phyloP scores from a whole-genome alignment of 2,113 vertebrate species.

The Corythornis vintsioides region DNA sequence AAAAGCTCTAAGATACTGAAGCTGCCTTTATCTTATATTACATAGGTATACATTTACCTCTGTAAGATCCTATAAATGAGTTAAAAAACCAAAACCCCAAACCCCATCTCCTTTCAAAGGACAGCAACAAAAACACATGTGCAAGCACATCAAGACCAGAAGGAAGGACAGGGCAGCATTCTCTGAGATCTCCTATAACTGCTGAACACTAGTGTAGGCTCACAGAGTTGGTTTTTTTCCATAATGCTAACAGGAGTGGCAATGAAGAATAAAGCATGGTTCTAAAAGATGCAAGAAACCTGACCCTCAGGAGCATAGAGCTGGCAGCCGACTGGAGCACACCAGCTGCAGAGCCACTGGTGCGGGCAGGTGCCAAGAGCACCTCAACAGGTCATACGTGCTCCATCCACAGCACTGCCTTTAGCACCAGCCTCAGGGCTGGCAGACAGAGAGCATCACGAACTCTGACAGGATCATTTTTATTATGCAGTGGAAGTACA shows the following conservation, averaged over 20 bases:
- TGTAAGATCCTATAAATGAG: background rate
- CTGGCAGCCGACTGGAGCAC: background rate
- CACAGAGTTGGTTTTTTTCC: background rate
- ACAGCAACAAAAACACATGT: background rate
- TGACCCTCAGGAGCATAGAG: background rate
- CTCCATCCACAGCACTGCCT: background rate
- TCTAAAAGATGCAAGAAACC: background rate
- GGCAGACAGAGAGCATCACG: background rate
- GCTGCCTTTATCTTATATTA: background rate
- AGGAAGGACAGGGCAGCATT: background rate
- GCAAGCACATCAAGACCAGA: background rate
- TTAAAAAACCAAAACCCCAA: background rate
- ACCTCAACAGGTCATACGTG: background rate
- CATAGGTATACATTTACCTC: background rate
- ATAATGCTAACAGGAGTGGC: background rate
- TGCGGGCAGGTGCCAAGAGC: background rate
- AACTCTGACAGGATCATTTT: background rate
- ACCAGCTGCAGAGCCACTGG: background rate
- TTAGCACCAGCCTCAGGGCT: background rate
- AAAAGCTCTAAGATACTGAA: background rate
- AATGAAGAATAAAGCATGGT: background rate
- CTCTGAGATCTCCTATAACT: background rate
- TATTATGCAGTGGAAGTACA: background rate
- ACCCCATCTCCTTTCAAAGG: background rate
- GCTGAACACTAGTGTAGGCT: background rate